Evolutionary conservation across 2,113 vertebrate genomes (phyloP), one percentile per base, ranked within the genome.

Genomic region (Ceratotherium simum): DNA sequence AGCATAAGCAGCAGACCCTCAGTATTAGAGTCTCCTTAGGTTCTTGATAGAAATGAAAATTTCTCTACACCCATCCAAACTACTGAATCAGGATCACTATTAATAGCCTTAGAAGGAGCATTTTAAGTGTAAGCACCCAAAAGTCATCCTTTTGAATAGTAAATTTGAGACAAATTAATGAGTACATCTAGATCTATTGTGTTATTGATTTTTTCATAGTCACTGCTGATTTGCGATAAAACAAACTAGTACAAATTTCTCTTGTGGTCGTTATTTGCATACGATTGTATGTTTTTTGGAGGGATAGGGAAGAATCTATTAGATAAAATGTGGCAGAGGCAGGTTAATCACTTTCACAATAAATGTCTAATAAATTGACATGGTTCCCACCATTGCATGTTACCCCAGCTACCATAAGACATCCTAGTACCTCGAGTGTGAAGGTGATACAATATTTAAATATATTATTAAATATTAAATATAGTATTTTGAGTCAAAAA

Each of bases 41-140:
- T 33, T 82, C 62, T 56, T 78, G 78, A 92, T 79, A 39, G 94
- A 94, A 79, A 81, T 69, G 2, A 73, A 42, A 29, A 48, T 42
- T 65, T 51, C 56, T 91, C 1, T 72, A 25, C 3, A 23, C 5
- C 1, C 10, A 56, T 21, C 13, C 20, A 62, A 62, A 51, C 76
- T 72, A n/a, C 39, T 67, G 25, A 56, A 56, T 78, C 3, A 87
- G 11, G 14, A 81, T 88, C n/a, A 33, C 13, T 60, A 64, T 7
- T 25, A 8, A 51, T 12, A 73, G 2, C 9, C 6, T 21, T 78
- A 25, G 72, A 67, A 36, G 48, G 2, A 79, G 0, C 2, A 21
- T 51, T 46, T 48, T 80, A 79, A 70, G 2, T 54, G 51, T 42
- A 56, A 64, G 25, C 6, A 58, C 3, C 14, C 17, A 67, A 27